A percentile compares a stretch with the other conserved stretches of the same genome.
Conservation (phyloP, 2,888 invertebrate genomes). For the Drosophila stalkeri region DNA sequence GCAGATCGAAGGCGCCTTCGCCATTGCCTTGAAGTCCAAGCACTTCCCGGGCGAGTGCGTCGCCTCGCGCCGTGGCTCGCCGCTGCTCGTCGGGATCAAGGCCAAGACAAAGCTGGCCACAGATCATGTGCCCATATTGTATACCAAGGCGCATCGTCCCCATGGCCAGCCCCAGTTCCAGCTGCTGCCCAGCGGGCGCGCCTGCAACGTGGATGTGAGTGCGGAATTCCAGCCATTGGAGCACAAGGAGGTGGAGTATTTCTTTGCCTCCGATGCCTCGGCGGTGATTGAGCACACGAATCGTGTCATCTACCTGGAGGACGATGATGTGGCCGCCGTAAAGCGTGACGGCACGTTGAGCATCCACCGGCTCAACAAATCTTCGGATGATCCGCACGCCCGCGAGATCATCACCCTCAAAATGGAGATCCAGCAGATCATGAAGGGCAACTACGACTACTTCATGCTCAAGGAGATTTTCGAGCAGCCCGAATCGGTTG, state of each 20-base stretch:
- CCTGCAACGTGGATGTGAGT: slow-evolving; percentile 88
- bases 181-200: slow-evolving; percentile 42
- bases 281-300: slow-evolving; percentile 99
- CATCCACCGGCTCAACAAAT: slow-evolving; percentile 95
- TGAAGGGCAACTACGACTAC: slow-evolving; percentile 99
- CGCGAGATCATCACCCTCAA: slow-evolving; percentile 98
- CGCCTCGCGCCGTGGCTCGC: slow-evolving; percentile 97
- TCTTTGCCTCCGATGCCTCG: slow-evolving; percentile 99
- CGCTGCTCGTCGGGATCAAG: slow-evolving; percentile 98
- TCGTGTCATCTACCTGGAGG: slow-evolving; percentile 98
- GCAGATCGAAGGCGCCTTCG: slow-evolving; percentile 99
- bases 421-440: slow-evolving; percentile 99
- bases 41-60: slow-evolving; percentile 98
- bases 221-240: slow-evolving; percentile 96
- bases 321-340: slow-evolving; percentile 98
- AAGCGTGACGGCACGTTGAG: slow-evolving; percentile 97
- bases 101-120: slow-evolving; percentile 96
- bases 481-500: slow-evolving; percentile 99
- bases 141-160: slow-evolving; percentile 88
- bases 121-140: slow-evolving; percentile 98
- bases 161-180: slow-evolving; percentile 89
- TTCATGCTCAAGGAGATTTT: slow-evolving; percentile 99
- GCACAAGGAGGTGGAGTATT: slow-evolving; percentile 97
- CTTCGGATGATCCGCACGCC: slow-evolving; percentile 92
- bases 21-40: slow-evolving; percentile 97